Base-by-base conservation (phyloP, 1,140 invertebrate species). In the Bombus consobrinus region DNA sequence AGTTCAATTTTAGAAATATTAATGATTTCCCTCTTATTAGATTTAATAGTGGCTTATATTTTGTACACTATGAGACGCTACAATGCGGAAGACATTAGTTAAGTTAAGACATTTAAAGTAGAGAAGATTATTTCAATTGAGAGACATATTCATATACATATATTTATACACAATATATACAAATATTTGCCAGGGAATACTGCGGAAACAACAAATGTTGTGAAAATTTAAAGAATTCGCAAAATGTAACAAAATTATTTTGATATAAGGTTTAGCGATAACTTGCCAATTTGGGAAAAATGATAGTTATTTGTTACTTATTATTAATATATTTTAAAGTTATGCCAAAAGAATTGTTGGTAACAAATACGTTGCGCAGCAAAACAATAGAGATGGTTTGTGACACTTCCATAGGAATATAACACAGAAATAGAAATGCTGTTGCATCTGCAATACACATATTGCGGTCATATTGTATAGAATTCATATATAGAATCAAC, bases 51-150 rank as follows among this genome's bases (percentile, higher is more conserved):
- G 37, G 37, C 22, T 8, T 72, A 37, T 72, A 72, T 72, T 72
- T 72, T 28, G 12, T 41, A 37, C 15, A 9, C n/a, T n/a, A 28
- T 1, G 39, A n/a, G 37, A 41, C 5, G 69, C 13, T 41, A 41
- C 28, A n/a, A 72, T 9, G 69, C 28, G 28, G 37, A 72, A 41
- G 28, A 41, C 41, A 15, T 41, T 72, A 37, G 69, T 72, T 25
- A n/a, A n/a, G 28, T 72, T 25, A 18, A 72, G 25, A 37, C 22
- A 72, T 72, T 72, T 72, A 41, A 72, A 72, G 69, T 25, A 72
- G 69, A 72, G 37, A 72, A 37, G 25, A 41, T 72, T 41, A 41
- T 72, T 28, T 28, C 69, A 41, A 72, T 37, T 28, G 69, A 41
- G 37, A 41, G 37, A 41, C 43, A 18, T 47, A 47, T 47, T 47